phyloP scores from a whole-genome alignment of 1,140 invertebrate species.

The Capitella teleta region DNA sequence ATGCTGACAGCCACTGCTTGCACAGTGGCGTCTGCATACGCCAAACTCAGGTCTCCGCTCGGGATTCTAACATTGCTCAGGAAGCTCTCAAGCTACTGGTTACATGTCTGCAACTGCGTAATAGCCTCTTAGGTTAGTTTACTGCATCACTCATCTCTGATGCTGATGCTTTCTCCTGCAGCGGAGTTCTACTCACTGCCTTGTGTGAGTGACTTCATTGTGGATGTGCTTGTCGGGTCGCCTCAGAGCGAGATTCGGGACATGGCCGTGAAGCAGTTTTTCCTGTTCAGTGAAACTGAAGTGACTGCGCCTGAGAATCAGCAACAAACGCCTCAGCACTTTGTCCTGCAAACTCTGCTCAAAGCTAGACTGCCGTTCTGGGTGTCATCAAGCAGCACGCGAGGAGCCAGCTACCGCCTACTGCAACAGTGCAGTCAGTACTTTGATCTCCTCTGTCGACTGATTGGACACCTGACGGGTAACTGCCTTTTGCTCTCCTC shows the following conservation, averaged over 20 bases:
- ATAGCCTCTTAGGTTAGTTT: conserved; percentile 34
- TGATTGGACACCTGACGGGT: conserved; percentile 40
- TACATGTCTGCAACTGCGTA: conserved; percentile 43
- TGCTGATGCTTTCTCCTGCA: conserved; percentile 12
- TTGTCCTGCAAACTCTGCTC: conserved; percentile 41
- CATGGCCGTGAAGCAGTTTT: conserved; percentile 43
- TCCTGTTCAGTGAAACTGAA: conserved; percentile 33
- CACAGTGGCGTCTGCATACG: conserved; percentile 44
- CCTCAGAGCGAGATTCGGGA: conserved; percentile 39
- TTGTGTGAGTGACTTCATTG: conserved; percentile 45
- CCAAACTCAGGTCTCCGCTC: conserved; percentile 34
- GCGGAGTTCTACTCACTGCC: conserved; percentile 42
- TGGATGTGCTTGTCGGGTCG: conserved; percentile 47
- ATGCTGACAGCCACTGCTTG: conserved; percentile 37
- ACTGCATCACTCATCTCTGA: not conserved
- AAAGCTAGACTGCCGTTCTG: conserved; percentile 49
- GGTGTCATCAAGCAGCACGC: conserved; percentile 43
- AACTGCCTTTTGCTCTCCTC: no score
- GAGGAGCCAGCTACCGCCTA: conserved; percentile 44
- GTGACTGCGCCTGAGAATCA: conserved; percentile 13
- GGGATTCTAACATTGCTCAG: conserved; percentile 43
- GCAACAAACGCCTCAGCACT: conserved; percentile 33
- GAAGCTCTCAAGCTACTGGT: conserved; percentile 46
- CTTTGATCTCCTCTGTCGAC: conserved; percentile 45
- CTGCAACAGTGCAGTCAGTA: conserved; percentile 46